Evolutionary conservation across 2,888 invertebrate genomes (phyloP).

Genomic region (Microplitis deprimator): DNA sequence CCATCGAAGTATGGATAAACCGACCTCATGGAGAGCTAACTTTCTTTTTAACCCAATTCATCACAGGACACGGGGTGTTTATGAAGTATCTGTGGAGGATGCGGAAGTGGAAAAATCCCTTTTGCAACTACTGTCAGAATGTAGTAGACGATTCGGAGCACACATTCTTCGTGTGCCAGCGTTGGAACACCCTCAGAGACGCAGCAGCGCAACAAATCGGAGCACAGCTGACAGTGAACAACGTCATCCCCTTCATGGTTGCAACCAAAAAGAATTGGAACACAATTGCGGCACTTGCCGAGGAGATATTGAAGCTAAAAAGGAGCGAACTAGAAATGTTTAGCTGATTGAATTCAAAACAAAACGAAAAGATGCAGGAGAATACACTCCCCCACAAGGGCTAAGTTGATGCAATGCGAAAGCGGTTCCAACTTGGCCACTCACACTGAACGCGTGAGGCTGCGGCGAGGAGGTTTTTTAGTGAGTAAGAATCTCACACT

Average conservation of each 20-base stretch:
- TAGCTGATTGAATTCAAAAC: not conserved
- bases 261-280: not conserved
- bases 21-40: no score
- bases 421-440: not conserved
- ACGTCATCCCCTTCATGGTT: not conserved
- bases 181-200: constrained; percentile 35
- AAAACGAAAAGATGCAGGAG: no score
- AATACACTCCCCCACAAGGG: not conserved
- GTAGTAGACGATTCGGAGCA: constrained; percentile 44
- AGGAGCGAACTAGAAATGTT: not conserved
- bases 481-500: no score
- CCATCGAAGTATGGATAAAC: no score
- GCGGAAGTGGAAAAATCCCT: no score
- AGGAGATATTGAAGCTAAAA: not conserved
- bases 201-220: not conserved
- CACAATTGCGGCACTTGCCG: not conserved
- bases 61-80: no score
- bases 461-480: not conserved
- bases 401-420: not conserved
- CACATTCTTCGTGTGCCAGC: constrained; percentile 47
- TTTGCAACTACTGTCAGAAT: constrained; percentile 16
- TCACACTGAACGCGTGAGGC: not conserved
- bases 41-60: no score
- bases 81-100: no score
- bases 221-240: not conserved